phyloP scores from a whole-genome alignment of 1,140 invertebrate genomes.

The Elysia chlorotica region DNA sequence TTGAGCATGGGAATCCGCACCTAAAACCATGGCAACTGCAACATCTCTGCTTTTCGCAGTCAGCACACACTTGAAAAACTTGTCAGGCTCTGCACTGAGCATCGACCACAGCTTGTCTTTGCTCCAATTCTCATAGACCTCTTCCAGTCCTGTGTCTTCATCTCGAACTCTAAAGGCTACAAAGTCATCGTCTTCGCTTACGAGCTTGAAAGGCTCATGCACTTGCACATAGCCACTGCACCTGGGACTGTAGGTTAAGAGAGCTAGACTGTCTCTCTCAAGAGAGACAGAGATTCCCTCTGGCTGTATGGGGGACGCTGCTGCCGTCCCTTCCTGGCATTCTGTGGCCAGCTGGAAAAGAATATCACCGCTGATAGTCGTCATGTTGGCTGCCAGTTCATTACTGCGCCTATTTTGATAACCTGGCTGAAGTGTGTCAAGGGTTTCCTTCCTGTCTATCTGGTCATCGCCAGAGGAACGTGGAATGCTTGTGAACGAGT shows the following conservation, averaged over 20 bases:
- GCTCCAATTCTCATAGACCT: slow-evolving; percentile 23
- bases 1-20: too few species aligned
- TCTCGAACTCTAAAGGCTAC: slow-evolving; percentile 15
- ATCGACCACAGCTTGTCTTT: slow-evolving; percentile 18
- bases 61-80: slow-evolving; percentile 25
- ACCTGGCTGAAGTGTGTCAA: neutral
- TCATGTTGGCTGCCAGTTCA: slow-evolving; percentile 5
- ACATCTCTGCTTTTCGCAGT: too few species aligned
- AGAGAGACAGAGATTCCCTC: slow-evolving; percentile 26
- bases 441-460: too few species aligned
- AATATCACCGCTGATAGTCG: slow-evolving; percentile 32
- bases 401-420: too few species aligned
- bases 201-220: slow-evolving; percentile 7
- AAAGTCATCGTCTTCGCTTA: slow-evolving; percentile 21
- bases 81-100: slow-evolving; percentile 21
- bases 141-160: neutral
- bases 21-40: too few species aligned
- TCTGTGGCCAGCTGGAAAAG: slow-evolving; percentile 34
- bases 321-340: too few species aligned
- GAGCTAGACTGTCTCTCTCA: slow-evolving; percentile 32
- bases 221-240: too few species aligned
- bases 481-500: too few species aligned
- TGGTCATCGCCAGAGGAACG: too few species aligned
- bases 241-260: slow-evolving; percentile 19
- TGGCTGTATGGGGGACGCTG: slow-evolving; percentile 1